These are phyloP conservation scores for Mesembrinibis cayennensis DNA, from an alignment of 2,113 vertebrate genomes.

Conservation along the genomic window DNA sequence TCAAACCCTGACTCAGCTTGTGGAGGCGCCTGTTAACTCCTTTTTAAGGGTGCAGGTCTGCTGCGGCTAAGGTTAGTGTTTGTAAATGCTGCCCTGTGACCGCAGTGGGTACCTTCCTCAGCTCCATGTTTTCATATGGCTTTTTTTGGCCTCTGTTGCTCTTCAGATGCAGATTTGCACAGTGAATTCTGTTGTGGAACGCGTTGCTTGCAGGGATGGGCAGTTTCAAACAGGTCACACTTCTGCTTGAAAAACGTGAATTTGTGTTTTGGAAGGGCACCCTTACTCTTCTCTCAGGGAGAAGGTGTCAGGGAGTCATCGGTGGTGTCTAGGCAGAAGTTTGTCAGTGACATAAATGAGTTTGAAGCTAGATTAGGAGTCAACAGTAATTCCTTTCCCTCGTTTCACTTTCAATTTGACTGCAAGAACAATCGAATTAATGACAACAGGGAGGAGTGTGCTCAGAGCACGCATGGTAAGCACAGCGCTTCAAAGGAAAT, in stretches of 20 bases:
- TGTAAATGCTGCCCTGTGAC: not conserved
- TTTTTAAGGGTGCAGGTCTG: not conserved
- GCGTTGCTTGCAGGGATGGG: not conserved
- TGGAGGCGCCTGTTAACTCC: rapidly evolving
- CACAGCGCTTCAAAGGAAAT: not conserved
- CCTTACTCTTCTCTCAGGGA: not conserved
- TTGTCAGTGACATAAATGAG: not conserved
- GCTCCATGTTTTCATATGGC: not conserved
- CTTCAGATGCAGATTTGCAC: not conserved
- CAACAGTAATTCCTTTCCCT: not conserved
- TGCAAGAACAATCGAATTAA: conserved; percentile 26
- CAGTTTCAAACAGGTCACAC: not conserved
- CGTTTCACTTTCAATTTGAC: not conserved
- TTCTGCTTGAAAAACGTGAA: not conserved
- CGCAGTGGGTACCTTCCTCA: not conserved
- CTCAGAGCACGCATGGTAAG: not conserved
- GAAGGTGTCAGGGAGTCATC: not conserved
- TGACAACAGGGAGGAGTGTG: not conserved
- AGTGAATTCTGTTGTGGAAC: not conserved
- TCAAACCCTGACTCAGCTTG: not conserved
- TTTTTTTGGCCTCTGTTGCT: not conserved
- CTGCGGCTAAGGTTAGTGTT: not conserved
- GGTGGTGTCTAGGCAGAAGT: not conserved
- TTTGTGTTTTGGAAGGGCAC: not conserved
- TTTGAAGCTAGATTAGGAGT: not conserved